Conservation (phyloP, 2,113 vertebrate genomes). For the Typhlomys cinereus region DNA sequence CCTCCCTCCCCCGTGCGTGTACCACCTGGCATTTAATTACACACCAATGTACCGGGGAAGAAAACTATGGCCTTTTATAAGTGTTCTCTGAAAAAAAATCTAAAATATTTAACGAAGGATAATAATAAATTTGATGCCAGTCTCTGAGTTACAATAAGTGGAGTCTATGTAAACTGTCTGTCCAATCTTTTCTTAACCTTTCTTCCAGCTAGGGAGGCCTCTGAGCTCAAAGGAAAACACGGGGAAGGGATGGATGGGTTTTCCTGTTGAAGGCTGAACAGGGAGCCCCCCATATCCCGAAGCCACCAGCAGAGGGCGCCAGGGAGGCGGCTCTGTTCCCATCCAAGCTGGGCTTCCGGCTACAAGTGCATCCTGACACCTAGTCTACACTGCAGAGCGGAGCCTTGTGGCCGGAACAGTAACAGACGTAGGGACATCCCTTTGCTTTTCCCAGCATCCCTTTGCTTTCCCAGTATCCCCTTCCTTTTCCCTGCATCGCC, state of each 20-base stretch:
- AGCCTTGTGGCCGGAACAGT: not conserved
- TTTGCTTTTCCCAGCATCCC: not conserved
- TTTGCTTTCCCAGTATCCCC: not conserved
- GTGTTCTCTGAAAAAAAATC: constrained; percentile 44
- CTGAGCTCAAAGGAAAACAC: not conserved
- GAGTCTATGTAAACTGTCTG: not conserved
- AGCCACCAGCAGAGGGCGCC: not conserved
- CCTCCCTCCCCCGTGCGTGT: too few relatives aligned
- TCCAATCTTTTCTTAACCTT: not conserved
- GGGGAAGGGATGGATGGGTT: not conserved
- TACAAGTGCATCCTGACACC: too few relatives aligned
- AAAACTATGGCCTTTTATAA: not conserved
- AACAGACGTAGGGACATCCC: not conserved
- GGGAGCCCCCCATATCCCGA: not conserved
- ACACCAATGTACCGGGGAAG: not conserved
- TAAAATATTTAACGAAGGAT: constrained; percentile 75
- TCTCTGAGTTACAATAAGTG: constrained; percentile 50
- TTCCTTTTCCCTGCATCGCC: not conserved
- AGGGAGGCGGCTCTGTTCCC: accelerated
- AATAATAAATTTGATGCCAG: constrained; percentile 78
- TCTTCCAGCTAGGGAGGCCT: too few relatives aligned
- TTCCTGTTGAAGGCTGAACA: too few relatives aligned
- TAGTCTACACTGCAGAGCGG: not conserved
- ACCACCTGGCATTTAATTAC: not conserved
- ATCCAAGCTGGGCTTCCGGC: too few relatives aligned